Conservation (phyloP, 2,888 invertebrate genomes). For the Thelaira solivaga region DNA sequence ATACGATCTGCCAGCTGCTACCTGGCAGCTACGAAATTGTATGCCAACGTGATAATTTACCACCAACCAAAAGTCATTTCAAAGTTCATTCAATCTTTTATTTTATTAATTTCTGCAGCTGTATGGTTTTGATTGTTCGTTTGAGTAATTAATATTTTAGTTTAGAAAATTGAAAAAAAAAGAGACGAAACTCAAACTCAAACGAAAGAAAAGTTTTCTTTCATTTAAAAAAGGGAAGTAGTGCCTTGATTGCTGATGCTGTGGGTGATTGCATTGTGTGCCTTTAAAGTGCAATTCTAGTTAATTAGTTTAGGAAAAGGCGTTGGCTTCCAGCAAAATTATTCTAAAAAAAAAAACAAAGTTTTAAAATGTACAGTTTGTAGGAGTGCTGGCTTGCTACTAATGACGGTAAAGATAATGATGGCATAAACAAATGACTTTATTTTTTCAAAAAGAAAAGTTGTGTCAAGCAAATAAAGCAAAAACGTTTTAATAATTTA, state of each 20-base stretch:
- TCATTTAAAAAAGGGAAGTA: neutral
- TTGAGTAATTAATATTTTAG: slow-evolving; percentile 8
- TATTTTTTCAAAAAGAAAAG: neutral
- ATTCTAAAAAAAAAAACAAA: no score
- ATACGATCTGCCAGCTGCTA: no score
- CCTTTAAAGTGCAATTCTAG: slow-evolving; percentile 23
- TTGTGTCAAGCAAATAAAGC: neutral
- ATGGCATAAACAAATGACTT: slow-evolving; percentile 43
- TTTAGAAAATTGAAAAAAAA: no score
- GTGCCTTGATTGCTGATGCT: neutral
- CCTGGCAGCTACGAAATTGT: no score
- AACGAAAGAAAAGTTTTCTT: no score
- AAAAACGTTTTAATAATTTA: neutral
- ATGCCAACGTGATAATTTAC: neutral
- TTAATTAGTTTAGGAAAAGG: slow-evolving; percentile 47
- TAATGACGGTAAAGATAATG: slow-evolving; percentile 30
- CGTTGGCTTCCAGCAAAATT: slow-evolving; percentile 27
- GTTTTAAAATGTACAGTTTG: neutral
- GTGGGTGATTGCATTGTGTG: neutral
- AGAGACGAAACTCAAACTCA: no score
- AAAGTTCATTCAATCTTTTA: slow-evolving; percentile 1
- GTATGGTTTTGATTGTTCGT: slow-evolving; percentile 7
- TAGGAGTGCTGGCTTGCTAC: no score
- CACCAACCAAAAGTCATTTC: neutral
- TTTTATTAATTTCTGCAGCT: neutral